Evolutionary conservation across 2,797 vertebrate species (phyloP).

Genomic region (Australoheros facetus): DNA sequence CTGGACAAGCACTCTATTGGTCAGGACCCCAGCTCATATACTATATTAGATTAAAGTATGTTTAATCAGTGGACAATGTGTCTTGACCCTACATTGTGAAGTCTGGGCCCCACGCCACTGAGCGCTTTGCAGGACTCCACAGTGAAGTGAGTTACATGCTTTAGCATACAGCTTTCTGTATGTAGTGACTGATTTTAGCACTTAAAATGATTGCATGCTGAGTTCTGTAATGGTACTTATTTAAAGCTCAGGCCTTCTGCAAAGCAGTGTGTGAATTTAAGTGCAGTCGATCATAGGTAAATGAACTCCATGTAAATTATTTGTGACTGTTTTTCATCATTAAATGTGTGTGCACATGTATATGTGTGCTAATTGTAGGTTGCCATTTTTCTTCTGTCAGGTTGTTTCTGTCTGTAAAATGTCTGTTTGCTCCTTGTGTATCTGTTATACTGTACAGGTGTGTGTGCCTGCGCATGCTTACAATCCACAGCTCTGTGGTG

Average conservation of each 20-base stretch:
- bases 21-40: slow-evolving; percentile 63
- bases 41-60: slow-evolving; percentile 70
- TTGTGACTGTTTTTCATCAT: neutral
- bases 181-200: neutral
- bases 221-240: neutral
- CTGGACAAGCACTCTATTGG: slow-evolving; percentile 50
- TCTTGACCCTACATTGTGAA: slow-evolving; percentile 70
- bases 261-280: neutral
- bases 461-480: slow-evolving; percentile 54
- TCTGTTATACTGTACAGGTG: slow-evolving; percentile 19
- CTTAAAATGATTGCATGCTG: neutral
- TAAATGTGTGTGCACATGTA: neutral
- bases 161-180: neutral
- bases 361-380: neutral
- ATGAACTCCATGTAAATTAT: neutral
- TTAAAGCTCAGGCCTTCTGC: neutral
- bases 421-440: slow-evolving; percentile 11
- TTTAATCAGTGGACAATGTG: slow-evolving; percentile 66
- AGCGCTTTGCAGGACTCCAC: slow-evolving; percentile 41
- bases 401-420: slow-evolving; percentile 9
- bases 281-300: neutral
- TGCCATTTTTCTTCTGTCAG: slow-evolving; percentile 4
- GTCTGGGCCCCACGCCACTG: slow-evolving; percentile 26
- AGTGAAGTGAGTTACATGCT: slow-evolving; percentile 19
- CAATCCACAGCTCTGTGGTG: slow-evolving; percentile 48